phyloP scores from a whole-genome alignment of 2,888 invertebrate genomes.

The Idaea aversata region DNA sequence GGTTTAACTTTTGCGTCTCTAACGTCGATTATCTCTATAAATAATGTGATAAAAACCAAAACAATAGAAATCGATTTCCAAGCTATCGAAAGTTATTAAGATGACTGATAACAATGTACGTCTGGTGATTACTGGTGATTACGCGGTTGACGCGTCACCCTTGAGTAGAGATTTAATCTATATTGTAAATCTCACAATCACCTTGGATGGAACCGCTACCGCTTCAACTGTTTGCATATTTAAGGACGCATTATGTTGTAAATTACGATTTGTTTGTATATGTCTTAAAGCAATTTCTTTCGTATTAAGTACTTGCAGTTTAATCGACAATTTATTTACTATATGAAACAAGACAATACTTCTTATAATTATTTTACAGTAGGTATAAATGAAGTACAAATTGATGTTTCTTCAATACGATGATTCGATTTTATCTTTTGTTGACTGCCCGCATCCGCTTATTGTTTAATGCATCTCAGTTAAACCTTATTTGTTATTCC shows the following conservation, averaged over 20 bases:
- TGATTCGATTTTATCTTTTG: constrained; percentile 20
- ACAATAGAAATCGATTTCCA: constrained; percentile 20
- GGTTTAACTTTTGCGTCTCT: neutral
- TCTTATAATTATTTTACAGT: no score
- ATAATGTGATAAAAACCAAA: constrained; percentile 23
- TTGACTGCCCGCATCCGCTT: constrained; percentile 25
- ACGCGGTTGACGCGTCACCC: constrained; percentile 13
- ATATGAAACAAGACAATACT: no score
- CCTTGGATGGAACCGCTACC: constrained; percentile 19
- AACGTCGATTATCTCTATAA: constrained; percentile 12
- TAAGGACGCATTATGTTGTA: constrained; percentile 8
- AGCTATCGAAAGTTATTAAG: constrained; percentile 23
- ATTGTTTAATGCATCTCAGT: constrained; percentile 17
- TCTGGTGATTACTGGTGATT: constrained; percentile 17
- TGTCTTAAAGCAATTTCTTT: neutral
- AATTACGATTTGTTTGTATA: neutral
- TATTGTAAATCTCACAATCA: constrained; percentile 20
- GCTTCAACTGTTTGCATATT: constrained; percentile 16
- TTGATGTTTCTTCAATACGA: constrained; percentile 9
- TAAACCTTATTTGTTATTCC: constrained; percentile 8
- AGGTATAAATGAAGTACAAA: constrained; percentile 2
- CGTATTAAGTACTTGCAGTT: neutral
- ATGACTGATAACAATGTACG: constrained; percentile 20
- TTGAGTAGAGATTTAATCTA: constrained; percentile 18
- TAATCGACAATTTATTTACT: neutral